Evolutionary conservation across 2,113 vertebrate genomes (phyloP), one percentile per base, ranked within the genome.

Genomic region (Trematocara macrostoma): DNA sequence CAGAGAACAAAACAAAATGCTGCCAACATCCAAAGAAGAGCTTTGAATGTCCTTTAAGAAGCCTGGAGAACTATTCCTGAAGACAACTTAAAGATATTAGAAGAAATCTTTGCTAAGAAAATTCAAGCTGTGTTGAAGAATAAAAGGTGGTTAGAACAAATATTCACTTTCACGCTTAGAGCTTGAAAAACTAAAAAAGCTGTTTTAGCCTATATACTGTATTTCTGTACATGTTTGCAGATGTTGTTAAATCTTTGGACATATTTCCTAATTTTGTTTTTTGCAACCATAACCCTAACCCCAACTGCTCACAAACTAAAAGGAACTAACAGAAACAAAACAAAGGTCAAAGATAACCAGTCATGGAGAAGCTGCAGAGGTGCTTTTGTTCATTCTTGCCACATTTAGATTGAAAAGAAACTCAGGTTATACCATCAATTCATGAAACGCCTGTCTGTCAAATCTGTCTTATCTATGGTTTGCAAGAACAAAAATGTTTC

Each of bases 391-490:
- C 74, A 95, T 96, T 94, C 93, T 10, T 4, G 20, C 83, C 95
- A 94, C 93, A 84, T 92, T 90, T 78, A 83, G 82, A 92, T 91
- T 82, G 82, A 88, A 95, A 93, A 95, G 84, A 89, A 94, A 94
- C 90, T 90, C 87, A 35, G 86, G 93, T 90, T 51, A 85, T 78
- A 90, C 92, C 85, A 95, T 95, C 91, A 93, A 93, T 95, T 95
- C 93, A 92, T 10, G 15, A 85, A 88, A 57, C 85, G 89, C 91
- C 93, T 81, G 81, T 91, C 91, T 92, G 93, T 95, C 93, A 91
- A 95, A 95, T 95, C 95, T 95, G 94, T 90, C 91, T 95, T 95
- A 95, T 96, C 94, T 95, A 76, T 74, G 83, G 84, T 91, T 87
- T 91, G 93, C 94, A 94, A 95, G 94, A 95, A 94, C 91, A 94